Evolutionary conservation across 30 jellyfish, hydroid and myxozoan genomes (phyloP).

Genomic region (Hydra vulgaris): DNA sequence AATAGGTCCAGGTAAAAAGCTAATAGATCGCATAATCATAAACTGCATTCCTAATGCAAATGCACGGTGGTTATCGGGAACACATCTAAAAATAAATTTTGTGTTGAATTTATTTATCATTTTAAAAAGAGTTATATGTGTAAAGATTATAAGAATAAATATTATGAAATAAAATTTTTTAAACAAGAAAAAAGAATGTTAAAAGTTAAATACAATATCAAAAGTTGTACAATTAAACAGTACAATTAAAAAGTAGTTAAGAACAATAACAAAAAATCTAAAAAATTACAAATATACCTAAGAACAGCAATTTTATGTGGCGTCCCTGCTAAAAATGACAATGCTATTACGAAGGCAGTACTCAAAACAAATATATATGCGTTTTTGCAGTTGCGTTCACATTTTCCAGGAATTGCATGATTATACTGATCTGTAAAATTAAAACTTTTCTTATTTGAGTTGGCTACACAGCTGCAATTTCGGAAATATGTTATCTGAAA

Average conservation of each 20-base stretch:
- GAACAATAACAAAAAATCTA: too few relatives aligned
- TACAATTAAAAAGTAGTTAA: too few relatives aligned
- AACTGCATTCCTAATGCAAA: conserved; percentile 77
- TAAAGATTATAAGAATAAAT: too few relatives aligned
- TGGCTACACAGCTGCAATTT: not conserved
- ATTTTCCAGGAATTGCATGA: conserved; percentile 56
- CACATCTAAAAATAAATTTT: conserved; percentile 57
- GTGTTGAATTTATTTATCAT: too few relatives aligned
- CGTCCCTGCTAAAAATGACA: conserved; percentile 41
- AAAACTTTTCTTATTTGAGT: not conserved
- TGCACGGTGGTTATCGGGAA: conserved; percentile 92
- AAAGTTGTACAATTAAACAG: too few relatives aligned
- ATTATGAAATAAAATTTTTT: too few relatives aligned
- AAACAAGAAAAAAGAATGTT: too few relatives aligned
- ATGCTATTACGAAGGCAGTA: conserved; percentile 16
- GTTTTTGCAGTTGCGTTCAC: conserved; percentile 82
- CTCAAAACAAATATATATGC: conserved; percentile 27
- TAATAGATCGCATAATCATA: conserved; percentile 71
- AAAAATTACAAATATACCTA: too few relatives aligned
- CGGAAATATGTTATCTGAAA: not conserved
- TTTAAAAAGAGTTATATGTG: too few relatives aligned
- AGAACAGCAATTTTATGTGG: conserved; percentile 71
- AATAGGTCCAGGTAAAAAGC: conserved; percentile 87
- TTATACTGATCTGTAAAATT: not conserved
- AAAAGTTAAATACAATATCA: too few relatives aligned